These are phyloP conservation scores for Anorthoa munda DNA, from an alignment of 2,888 invertebrate genomes.

Conservation along the genomic window DNA sequence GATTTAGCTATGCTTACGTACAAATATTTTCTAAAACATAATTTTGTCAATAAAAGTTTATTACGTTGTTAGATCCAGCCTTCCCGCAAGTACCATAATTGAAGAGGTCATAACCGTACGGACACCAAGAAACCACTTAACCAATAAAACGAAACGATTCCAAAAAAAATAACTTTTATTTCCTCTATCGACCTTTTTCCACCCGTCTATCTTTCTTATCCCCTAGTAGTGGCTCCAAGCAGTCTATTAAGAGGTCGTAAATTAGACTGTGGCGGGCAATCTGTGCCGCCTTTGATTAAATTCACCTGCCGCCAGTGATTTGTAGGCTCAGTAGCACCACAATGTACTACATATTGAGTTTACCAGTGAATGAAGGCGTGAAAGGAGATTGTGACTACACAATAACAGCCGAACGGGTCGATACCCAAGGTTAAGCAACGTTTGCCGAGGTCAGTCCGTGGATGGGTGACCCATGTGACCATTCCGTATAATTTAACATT, in stretches of 20 bases:
- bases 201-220: not conserved
- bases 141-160: not conserved
- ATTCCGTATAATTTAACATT: too few species aligned
- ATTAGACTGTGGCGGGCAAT: constrained; percentile 74
- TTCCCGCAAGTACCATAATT: too few species aligned
- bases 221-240: constrained; percentile 60
- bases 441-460: too few species aligned
- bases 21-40: too few species aligned
- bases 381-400: not conserved
- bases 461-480: too few species aligned
- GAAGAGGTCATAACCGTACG: too few species aligned
- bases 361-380: constrained; percentile 27
- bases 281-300: constrained; percentile 79
- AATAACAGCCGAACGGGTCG: too few species aligned
- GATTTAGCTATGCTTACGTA: too few species aligned
- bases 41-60: too few species aligned
- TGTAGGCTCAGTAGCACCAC: constrained; percentile 70
- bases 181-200: not conserved
- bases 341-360: constrained; percentile 43
- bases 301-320: constrained; percentile 75
- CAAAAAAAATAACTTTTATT: not conserved
- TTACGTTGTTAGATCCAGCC: too few species aligned
- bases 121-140: too few species aligned
- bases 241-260: constrained; percentile 76
- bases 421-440: too few species aligned